Percentiles rank a stretch among this genome's conserved stretches.
These are phyloP conservation scores for Bothrops alternatus DNA, from an alignment of 2,797 vertebrate genomes.

Conservation along the genomic window DNA sequence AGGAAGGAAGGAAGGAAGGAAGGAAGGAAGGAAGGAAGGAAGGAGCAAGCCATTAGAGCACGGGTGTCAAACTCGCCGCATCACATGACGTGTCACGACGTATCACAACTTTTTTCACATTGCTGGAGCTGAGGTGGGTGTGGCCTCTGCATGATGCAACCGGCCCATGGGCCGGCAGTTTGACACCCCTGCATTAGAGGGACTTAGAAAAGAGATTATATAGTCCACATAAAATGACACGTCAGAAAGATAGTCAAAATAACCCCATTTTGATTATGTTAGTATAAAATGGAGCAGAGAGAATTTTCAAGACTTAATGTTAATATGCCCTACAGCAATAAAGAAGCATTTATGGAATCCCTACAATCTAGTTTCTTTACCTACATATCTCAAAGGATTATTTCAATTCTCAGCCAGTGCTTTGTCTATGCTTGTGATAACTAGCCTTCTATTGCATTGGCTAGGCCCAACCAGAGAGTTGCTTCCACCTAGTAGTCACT, in stretches of 20 bases:
- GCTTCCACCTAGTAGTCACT: not conserved
- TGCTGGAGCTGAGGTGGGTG: too few species aligned
- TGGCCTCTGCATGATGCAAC: too few species aligned
- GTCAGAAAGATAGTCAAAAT: not conserved
- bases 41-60: too few species aligned
- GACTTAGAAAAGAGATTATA: not conserved
- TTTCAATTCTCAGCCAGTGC: not conserved
- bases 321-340: not conserved
- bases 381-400: not conserved
- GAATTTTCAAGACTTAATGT: not conserved
- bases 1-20: too few species aligned
- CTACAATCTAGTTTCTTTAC: not conserved
- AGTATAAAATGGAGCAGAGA: not conserved
- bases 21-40: not conserved
- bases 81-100: too few species aligned
- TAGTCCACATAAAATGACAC: not conserved
- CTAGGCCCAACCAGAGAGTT: not conserved
- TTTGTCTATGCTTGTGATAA: not conserved
- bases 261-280: not conserved
- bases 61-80: too few species aligned
- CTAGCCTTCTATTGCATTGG: not conserved
- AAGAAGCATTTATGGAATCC: not conserved
- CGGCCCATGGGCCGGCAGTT: too few species aligned
- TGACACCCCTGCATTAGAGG: not conserved
- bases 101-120: too few species aligned